Evolutionary conservation across 1,140 invertebrate species (phyloP).

Genomic region (Hyles euphorbiae): DNA sequence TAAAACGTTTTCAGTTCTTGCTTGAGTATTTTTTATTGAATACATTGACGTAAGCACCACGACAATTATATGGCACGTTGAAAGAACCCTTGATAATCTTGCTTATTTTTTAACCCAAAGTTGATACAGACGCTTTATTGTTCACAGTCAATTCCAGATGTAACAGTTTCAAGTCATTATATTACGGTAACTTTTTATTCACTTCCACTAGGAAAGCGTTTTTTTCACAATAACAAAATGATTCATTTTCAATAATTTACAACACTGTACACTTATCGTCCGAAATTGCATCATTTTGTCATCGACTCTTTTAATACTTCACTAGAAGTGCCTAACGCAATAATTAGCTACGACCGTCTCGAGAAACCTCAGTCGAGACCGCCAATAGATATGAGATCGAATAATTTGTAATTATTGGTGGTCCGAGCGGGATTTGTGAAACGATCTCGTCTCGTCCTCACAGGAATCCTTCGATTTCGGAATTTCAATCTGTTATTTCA

Average conservation of each 20-base stretch:
- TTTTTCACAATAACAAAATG: slow-evolving; percentile 13
- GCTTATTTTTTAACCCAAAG: slow-evolving; percentile 24
- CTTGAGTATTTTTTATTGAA: slow-evolving; percentile 25
- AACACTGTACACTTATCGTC: slow-evolving; percentile 18
- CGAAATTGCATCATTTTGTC: slow-evolving; percentile 17
- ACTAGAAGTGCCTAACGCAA: slow-evolving; percentile 9
- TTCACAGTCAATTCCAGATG: slow-evolving; percentile 33
- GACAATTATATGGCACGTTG: slow-evolving; percentile 38
- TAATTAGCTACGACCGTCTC: slow-evolving; percentile 15
- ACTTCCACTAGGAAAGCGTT: slow-evolving; percentile 6
- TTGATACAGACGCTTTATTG: slow-evolving; percentile 23
- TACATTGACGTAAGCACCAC: slow-evolving; percentile 33
- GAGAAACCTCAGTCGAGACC: slow-evolving; percentile 20
- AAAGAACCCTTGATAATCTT: slow-evolving; percentile 20
- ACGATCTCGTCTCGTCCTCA: background rate
- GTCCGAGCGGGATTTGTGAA: slow-evolving; percentile 15
- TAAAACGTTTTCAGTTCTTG: background rate
- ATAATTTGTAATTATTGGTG: slow-evolving; percentile 16
- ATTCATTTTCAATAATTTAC: slow-evolving; percentile 15
- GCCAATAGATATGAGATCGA: slow-evolving; percentile 27
- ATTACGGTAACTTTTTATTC: slow-evolving; percentile 22
- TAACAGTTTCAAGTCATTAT: slow-evolving; percentile 6
- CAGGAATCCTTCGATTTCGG: no score
- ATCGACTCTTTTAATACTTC: slow-evolving; percentile 2
- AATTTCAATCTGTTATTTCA: no score